Percentiles rank a stretch among this genome's conserved stretches.
Evolutionary conservation across 2,888 invertebrate species (phyloP).

Genomic region (Drosophila quinaria): DNA sequence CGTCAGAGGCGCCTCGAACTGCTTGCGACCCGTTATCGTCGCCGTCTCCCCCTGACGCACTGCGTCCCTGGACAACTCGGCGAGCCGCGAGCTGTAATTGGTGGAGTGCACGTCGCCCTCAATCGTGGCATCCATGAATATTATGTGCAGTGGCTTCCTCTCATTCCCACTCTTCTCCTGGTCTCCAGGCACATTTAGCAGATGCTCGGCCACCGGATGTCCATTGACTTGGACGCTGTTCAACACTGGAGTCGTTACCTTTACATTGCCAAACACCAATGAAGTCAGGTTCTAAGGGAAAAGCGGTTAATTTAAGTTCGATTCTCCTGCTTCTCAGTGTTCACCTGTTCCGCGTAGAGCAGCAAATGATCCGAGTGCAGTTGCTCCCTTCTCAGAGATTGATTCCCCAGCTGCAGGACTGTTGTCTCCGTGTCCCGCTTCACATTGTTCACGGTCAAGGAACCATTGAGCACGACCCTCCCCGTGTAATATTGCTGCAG

Average conservation of each 20-base stretch:
- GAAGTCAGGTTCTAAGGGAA: constrained; percentile 56
- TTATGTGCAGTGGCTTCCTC: constrained; percentile 37
- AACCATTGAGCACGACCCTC: constrained; percentile 76
- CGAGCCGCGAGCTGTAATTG: constrained; percentile 67
- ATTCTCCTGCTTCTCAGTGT: neutral
- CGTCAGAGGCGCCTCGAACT: constrained; percentile 62
- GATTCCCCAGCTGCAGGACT: constrained; percentile 30
- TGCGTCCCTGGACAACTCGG: constrained; percentile 62
- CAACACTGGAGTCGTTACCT: constrained; percentile 60
- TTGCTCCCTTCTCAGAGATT: constrained; percentile 48
- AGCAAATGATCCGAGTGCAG: constrained; percentile 69
- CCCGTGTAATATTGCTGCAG: constrained; percentile 81
- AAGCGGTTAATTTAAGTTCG: neutral
- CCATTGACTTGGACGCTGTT: constrained; percentile 64
- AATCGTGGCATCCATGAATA: constrained; percentile 77
- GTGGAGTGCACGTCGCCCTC: constrained; percentile 63
- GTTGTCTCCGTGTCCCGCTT: constrained; percentile 47
- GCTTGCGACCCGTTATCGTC: constrained; percentile 71
- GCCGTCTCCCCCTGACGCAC: constrained; percentile 71
- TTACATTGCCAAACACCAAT: constrained; percentile 70
- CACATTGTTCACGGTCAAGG: constrained; percentile 73
- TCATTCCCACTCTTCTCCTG: neutral
- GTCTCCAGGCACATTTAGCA: constrained; percentile 49
- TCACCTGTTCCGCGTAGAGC: constrained; percentile 72
- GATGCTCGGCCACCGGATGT: constrained; percentile 66